Evolutionary conservation across 2,888 invertebrate genomes (phyloP), one percentile per base, ranked within the genome.

Genomic region (Euphydryas editha): DNA sequence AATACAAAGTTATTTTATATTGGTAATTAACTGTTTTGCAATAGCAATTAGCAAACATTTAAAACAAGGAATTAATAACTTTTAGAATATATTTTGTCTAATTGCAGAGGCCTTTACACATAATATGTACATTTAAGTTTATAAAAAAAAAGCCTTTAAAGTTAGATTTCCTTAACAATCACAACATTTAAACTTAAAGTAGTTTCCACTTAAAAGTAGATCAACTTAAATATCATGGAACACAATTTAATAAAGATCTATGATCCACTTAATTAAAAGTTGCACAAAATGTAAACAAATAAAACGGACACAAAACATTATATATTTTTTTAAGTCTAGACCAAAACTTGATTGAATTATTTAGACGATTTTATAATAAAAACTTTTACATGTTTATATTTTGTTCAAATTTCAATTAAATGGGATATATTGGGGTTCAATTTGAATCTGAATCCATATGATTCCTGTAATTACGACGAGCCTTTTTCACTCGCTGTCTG

Each of bases 361-460:
- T 39, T 11, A 1, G 39, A 37, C 42, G 24, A 24, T 42, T 44
- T 44, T 5, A 49, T 21, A 20, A 0, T 10, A 21, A 20, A 20
- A 15, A 0, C 1, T 13, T 49, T 49, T 49, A 24, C 4, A 2
- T 4, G n/a, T 51, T 51, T 51, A 24, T 21, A 2, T 24, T 51
- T 24, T 51, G 49, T 51, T 24, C 49, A 51, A 51, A 24, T 24
- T 24, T 6, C 24, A 51, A 51, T 15, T 1, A 51, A 51, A 51
- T 47, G 57, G 58, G 42, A 59, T 24, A 55, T 59, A 36, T 30
- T 54, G 39, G 68, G 71, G 72, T 82, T 90, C 85, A 91, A 82
- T 95, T 95, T 56, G 95, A 95, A 80, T 95, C 95, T 0, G 95
- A 95, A 71, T 95, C 95, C 82, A 95, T 93, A 75, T 94, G 94